Percentiles rank a stretch among this genome's conserved stretches.
These are phyloP conservation scores for Daktulosphaira vitifoliae DNA, from an alignment of 1,140 invertebrate genomes.

Conservation along the genomic window DNA sequence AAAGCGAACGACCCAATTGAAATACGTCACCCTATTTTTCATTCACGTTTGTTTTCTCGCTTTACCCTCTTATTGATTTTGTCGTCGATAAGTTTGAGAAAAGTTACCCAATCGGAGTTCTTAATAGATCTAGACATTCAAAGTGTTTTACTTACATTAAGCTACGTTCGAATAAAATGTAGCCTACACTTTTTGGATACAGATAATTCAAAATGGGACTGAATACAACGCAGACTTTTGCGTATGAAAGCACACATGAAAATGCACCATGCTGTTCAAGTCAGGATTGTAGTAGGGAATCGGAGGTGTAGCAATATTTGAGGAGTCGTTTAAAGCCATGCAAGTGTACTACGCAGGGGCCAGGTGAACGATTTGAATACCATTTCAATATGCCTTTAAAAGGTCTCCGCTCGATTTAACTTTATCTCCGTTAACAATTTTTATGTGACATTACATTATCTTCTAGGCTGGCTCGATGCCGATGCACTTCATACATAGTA, in stretches of 20 bases:
- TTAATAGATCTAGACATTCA: too few relatives aligned
- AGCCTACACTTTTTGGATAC: too few relatives aligned
- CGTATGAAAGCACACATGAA: not conserved
- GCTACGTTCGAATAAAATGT: too few relatives aligned
- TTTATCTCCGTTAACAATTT: not conserved
- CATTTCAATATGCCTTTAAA: not conserved
- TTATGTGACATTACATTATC: not conserved
- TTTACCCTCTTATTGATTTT: conserved; percentile 1
- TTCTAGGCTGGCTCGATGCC: not conserved
- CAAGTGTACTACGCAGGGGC: not conserved
- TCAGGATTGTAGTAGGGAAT: too few relatives aligned
- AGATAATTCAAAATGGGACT: too few relatives aligned
- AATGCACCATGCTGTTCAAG: not conserved
- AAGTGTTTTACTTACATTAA: too few relatives aligned
- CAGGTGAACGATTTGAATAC: too few relatives aligned
- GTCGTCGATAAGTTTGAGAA: conserved; percentile 7
- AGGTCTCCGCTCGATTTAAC: conserved; percentile 18
- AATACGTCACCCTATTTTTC: not conserved
- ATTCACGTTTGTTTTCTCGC: not conserved
- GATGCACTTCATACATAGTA: too few relatives aligned
- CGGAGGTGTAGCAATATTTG: too few relatives aligned
- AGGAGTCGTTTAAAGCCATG: not conserved
- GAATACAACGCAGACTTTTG: too few relatives aligned
- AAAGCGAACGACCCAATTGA: conserved; percentile 11
- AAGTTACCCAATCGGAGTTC: not conserved